These are phyloP conservation scores for Ceryle rudis DNA, from an alignment of 2,797 vertebrate species.

Conservation along the genomic window DNA sequence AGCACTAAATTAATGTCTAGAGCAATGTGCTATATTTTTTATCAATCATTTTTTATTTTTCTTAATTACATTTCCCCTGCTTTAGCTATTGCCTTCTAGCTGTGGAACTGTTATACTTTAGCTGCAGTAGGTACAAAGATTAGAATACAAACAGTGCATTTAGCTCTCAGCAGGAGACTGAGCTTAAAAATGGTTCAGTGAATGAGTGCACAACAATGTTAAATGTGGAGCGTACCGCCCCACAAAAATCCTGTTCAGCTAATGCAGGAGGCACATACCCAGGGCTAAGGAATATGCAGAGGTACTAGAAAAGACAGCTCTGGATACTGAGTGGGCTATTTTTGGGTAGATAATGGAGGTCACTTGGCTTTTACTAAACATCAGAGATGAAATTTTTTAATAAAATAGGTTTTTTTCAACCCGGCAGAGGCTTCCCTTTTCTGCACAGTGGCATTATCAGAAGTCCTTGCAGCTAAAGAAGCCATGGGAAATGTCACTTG, in stretches of 20 bases:
- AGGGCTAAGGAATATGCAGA: neutral
- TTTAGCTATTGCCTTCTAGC: slow-evolving; percentile 45
- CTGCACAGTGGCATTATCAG: neutral
- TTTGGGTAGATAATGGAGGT: slow-evolving; percentile 41
- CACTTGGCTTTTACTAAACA: slow-evolving; percentile 42
- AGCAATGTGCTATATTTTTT: slow-evolving; percentile 57
- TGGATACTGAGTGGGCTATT: neutral
- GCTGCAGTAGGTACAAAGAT: slow-evolving; percentile 41
- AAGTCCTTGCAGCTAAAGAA: slow-evolving; percentile 14
- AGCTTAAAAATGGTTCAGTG: slow-evolving; percentile 50
- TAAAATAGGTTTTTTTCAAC: slow-evolving; percentile 22
- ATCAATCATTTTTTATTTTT: slow-evolving; percentile 62
- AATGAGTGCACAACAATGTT: neutral
- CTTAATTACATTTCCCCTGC: slow-evolving; percentile 63
- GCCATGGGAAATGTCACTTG: slow-evolving; percentile 1
- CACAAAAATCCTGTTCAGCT: neutral
- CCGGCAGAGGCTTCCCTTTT: neutral
- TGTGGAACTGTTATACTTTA: slow-evolving; percentile 23
- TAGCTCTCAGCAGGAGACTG: slow-evolving; percentile 35
- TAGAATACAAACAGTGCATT: slow-evolving; percentile 55
- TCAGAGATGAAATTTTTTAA: slow-evolving; percentile 5
- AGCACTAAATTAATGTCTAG: slow-evolving; percentile 62
- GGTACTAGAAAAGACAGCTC: neutral
- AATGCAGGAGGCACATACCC: neutral
- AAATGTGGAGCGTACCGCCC: neutral